Conservation (phyloP, 1,140 invertebrate species). For the Habropoda laboriosa region DNA sequence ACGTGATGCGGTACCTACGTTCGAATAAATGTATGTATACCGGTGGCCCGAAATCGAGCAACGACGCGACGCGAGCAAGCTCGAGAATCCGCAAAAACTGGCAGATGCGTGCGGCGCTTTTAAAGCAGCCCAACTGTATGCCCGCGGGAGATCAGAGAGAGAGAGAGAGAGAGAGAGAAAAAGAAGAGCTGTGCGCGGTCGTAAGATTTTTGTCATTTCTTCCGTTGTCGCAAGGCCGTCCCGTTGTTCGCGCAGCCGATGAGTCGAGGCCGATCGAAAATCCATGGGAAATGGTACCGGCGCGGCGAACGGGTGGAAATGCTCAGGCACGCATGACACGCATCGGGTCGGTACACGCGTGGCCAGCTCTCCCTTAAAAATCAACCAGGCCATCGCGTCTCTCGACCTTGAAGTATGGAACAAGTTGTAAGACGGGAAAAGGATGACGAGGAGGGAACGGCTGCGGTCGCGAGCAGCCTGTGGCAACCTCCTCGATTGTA, state of each 20-base stretch:
- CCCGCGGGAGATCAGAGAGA: constrained; percentile 26
- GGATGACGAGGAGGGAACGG: constrained; percentile 38
- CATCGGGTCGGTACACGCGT: constrained; percentile 22
- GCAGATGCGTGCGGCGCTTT: constrained; percentile 64
- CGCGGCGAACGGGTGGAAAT: not conserved
- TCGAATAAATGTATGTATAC: constrained; percentile 30
- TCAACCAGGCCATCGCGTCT: constrained; percentile 60
- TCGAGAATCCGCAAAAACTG: constrained; percentile 52
- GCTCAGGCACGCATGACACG: constrained; percentile 33
- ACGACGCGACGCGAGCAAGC: constrained; percentile 34
- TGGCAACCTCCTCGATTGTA: constrained; percentile 67
- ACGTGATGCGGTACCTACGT: not conserved
- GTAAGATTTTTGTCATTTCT: constrained; percentile 27
- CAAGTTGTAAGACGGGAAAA: constrained; percentile 72
- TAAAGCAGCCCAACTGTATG: constrained; percentile 47
- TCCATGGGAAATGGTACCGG: not conserved
- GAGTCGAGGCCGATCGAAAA: not conserved
- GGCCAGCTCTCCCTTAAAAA: constrained; percentile 53
- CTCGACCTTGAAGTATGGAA: constrained; percentile 76
- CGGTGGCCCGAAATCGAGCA: constrained; percentile 40
- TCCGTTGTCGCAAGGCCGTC: constrained; percentile 2
- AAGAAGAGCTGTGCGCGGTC: not conserved
- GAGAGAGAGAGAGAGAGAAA: not conserved
- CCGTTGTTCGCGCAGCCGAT: not conserved
- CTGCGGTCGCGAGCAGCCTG: constrained; percentile 31